These are phyloP conservation scores for Poeciliopsis retropinna DNA, from an alignment of 2,113 vertebrate species.

Conservation along the genomic window DNA sequence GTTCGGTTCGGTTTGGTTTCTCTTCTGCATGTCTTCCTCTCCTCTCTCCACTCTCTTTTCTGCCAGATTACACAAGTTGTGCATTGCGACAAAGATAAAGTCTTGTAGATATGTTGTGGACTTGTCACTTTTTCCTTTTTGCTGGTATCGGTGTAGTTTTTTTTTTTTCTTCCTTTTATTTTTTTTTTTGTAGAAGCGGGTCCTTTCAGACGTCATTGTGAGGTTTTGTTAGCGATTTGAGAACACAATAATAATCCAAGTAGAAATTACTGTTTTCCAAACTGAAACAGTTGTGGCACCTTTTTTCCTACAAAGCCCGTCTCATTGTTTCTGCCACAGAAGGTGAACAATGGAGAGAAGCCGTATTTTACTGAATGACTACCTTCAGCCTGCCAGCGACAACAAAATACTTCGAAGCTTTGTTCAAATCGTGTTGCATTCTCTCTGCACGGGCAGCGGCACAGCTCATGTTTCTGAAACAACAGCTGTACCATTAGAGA, in stretches of 20 bases:
- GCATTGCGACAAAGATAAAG: background rate
- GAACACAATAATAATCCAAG: background rate
- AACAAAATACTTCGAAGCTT: background rate
- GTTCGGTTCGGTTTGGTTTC: too few relatives aligned
- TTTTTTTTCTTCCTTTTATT: background rate
- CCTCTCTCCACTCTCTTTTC: too few relatives aligned
- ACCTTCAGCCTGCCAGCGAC: background rate
- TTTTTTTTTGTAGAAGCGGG: background rate
- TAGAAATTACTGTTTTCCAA: background rate
- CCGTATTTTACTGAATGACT: background rate
- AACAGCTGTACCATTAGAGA: background rate
- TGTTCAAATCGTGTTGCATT: background rate
- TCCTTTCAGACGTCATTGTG: background rate
- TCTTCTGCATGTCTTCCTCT: too few relatives aligned
- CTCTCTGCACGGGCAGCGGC: background rate
- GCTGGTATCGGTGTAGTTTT: background rate
- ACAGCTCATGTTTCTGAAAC: background rate
- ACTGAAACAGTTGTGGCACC: background rate
- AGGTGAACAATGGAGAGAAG: background rate
- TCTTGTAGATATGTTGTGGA: background rate
- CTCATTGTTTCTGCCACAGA: background rate
- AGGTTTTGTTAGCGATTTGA: background rate
- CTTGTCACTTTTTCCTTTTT: background rate
- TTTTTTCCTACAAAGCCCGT: background rate
- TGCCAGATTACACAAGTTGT: background rate